Base-by-base conservation (phyloP, 1,140 invertebrate species). In the Hyles vespertilio region DNA sequence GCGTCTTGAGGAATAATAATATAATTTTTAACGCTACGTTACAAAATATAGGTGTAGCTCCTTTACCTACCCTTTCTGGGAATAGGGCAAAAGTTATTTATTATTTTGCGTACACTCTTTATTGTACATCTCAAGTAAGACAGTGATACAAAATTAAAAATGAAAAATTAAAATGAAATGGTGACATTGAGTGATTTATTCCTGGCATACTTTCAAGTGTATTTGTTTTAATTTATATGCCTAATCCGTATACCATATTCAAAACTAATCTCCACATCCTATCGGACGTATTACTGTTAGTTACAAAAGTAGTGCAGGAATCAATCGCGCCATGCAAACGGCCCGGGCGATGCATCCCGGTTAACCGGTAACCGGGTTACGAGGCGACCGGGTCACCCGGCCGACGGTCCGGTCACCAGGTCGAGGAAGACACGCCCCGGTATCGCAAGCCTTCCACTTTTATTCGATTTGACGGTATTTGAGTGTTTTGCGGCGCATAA, bases 331-430 rank as follows among this genome's bases (percentile, higher is more conserved):
- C 67, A 69, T 81, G 79, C 73, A 79, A 69, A 62, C 48, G 58
- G 66, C 57, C 65, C 67, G 72, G 72, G 64, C 68, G 67, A 63
- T 82, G 79, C 80, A 83, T 72, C 62, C 71, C 70, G 71, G 72
- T 44, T 64, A 58, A 52, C 55, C 61, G 63, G 58, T 66, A 77
- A 82, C 74, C 73, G 70, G 83, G 83, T 77, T 77, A 72, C 65
- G 67, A 33, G 56, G 67, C 72, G 79, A 83, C 83, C 83, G 72
- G 81, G 83, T 81, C 74, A 84, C 67, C 67, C 73, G 81, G 79
- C 79, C 79, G 71, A 45, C 68, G 74, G 69, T 59, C 74, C 72
- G 81, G 77, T 78, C 65, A 78, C 76, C 70, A 68, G 73, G 68
- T 70, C 70, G 65, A 48, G 62, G 65, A 63, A 70, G 77, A 74